Evolutionary conservation across 2,888 invertebrate genomes (phyloP).

Genomic region (Phaonia tiefii): DNA sequence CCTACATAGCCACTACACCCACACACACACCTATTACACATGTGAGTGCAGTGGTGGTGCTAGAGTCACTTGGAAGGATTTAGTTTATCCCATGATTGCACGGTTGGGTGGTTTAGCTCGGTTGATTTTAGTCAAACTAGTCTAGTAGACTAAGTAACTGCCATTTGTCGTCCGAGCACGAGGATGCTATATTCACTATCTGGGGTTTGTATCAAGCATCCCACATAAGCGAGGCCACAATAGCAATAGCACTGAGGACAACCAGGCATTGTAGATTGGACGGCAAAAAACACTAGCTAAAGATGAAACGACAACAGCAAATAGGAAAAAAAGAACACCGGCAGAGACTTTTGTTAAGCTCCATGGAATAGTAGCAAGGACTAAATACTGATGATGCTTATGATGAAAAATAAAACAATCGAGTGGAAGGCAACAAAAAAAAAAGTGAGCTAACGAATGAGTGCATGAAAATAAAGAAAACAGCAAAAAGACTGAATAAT

Average conservation of each 20-base stretch:
- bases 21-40: background rate
- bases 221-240: conserved; percentile 71
- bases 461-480: background rate
- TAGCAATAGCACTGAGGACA: conserved; percentile 68
- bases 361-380: conserved; percentile 38
- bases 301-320: conserved; percentile 28
- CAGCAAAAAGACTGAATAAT: conserved; percentile 48
- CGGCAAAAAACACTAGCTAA: conserved; percentile 28
- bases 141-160: conserved; percentile 62
- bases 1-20: background rate
- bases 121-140: conserved; percentile 66
- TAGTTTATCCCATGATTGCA: conserved; percentile 68
- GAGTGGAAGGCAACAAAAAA: conserved; percentile 15
- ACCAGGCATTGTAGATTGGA: conserved; percentile 51
- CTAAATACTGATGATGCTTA: conserved; percentile 49
- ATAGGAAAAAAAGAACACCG: no score
- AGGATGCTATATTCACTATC: conserved; percentile 60
- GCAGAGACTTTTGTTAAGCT: conserved; percentile 53
- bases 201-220: conserved; percentile 68
- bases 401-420: conserved; percentile 57
- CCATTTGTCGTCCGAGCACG: conserved; percentile 54
- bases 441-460: conserved; percentile 16
- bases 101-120: conserved; percentile 68
- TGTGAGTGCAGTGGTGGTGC: conserved; percentile 24
- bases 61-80: conserved; percentile 67